Evolutionary conservation across 2,113 vertebrate species (phyloP).

Genomic region (Chionodraco myersi): DNA sequence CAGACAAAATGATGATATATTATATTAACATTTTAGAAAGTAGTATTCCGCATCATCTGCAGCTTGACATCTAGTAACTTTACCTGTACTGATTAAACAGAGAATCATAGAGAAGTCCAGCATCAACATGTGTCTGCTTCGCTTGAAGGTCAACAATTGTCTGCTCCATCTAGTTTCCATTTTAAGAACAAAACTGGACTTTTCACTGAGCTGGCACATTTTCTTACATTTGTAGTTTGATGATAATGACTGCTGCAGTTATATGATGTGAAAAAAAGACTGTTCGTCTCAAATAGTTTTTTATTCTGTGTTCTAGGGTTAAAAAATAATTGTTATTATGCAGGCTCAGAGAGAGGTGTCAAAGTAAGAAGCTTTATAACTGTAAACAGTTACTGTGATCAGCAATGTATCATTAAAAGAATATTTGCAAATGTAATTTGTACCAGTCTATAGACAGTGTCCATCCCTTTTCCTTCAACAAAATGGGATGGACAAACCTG

Average conservation of each 20-base stretch:
- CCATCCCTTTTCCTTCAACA: conserved; percentile 10
- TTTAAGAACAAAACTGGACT: conserved; percentile 14
- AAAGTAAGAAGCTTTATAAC: background rate
- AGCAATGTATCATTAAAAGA: no score
- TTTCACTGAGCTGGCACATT: conserved; percentile 3
- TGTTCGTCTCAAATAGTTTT: conserved; percentile 22
- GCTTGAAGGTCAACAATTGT: conserved; percentile 38
- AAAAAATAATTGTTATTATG: conserved; percentile 20
- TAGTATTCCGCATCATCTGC: background rate
- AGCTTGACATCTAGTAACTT: conserved; percentile 21
- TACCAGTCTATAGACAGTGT: background rate
- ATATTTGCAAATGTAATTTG: background rate
- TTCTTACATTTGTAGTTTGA: conserved; percentile 11
- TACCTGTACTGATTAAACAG: conserved; percentile 1
- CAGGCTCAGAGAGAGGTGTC: conserved; percentile 10
- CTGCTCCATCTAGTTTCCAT: conserved; percentile 14
- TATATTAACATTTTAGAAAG: no score
- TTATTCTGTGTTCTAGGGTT: background rate
- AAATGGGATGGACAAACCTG: background rate
- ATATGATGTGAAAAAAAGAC: conserved; percentile 9
- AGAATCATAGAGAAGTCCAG: background rate
- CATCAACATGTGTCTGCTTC: background rate
- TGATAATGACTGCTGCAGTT: conserved; percentile 31
- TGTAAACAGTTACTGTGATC: no score
- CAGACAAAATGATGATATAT: background rate